Base-by-base conservation (phyloP, 2,888 invertebrate species). In the Leucophenga montana region DNA sequence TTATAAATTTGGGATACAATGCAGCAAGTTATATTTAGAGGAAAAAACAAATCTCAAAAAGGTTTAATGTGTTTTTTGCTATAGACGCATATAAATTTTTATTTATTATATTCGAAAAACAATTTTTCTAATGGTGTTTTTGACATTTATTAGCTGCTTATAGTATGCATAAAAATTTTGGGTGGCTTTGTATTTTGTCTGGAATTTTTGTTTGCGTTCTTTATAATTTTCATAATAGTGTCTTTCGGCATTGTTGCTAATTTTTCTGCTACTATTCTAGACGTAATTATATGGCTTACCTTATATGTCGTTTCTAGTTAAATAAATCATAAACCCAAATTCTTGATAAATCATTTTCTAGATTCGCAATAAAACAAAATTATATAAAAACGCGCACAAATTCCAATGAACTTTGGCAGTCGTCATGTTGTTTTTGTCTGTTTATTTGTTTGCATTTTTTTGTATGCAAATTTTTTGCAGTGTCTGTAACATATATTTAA, bases 361-460 rank as follows among this genome's bases (percentile, higher is more conserved):
- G 77, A 75, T 73, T 67, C 72, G 73, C 18, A 39, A 61, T 18
- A 61, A 61, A 39, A 22, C 16, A 61, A 44, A 39, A 61, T 20
- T n/a, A 27, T 14, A 31, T 57, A 18, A 59, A 33, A 14, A 6
- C 39, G 66, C n/a, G 67, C 67, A 71, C 44, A 66, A 78, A 75
- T 84, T 81, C 81, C 81, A 76, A 71, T 76, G 81, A 81, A 81
- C 79, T 81, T 76, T 75, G 78, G 73, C 80, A 74, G 77, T 72
- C 62, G 69, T 59, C 33, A 53, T 53, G 66, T 75, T 75, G 74
- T 48, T 48, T 13, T 13, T 16, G 4, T 48, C 13, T 48, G 14
- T 13, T 48, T 48, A 6, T 48, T 48, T 48, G 11, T 16, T 50
- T 50, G 27, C 27, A n/a, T 50, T 50, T 50, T 50, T 39, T 1